Percentiles rank a stretch among this genome's conserved stretches.
phyloP scores from a whole-genome alignment of 1,140 invertebrate genomes.

The Drosophila baimaii region DNA sequence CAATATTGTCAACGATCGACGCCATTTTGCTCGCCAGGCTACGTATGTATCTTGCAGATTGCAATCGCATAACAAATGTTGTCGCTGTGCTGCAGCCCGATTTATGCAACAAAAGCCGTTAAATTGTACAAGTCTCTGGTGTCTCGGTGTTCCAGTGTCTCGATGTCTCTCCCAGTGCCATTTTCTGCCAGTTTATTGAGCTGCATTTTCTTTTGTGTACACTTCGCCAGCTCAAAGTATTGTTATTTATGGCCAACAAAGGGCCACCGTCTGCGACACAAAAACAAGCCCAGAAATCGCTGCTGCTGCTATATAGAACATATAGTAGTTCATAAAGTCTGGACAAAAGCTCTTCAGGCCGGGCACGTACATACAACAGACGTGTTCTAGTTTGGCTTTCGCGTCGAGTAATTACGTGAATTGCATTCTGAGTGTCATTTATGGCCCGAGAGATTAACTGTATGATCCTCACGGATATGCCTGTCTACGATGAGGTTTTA shows the following conservation, averaged over 20 bases:
- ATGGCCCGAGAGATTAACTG: slow-evolving; percentile 31
- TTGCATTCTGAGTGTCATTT: slow-evolving; percentile 46
- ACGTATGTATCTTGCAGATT: slow-evolving; percentile 51
- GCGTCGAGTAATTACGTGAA: slow-evolving; percentile 66
- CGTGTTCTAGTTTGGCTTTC: slow-evolving; percentile 74
- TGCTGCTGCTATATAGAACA: slow-evolving; percentile 63
- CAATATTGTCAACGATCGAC: slow-evolving; percentile 70
- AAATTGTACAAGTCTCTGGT: slow-evolving; percentile 76
- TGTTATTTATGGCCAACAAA: slow-evolving; percentile 66
- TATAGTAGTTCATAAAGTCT: slow-evolving; percentile 25
- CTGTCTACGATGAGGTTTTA: slow-evolving; percentile 17
- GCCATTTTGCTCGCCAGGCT: slow-evolving; percentile 58
- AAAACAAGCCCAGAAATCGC: slow-evolving; percentile 36
- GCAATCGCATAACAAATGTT: slow-evolving; percentile 82
- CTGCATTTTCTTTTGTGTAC: slow-evolving; percentile 69
- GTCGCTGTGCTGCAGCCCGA: slow-evolving; percentile 61
- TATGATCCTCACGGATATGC: slow-evolving; percentile 38
- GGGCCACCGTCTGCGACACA: slow-evolving; percentile 50
- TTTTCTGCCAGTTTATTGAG: slow-evolving; percentile 75
- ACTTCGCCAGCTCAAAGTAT: slow-evolving; percentile 31
- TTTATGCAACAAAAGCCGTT: slow-evolving; percentile 82
- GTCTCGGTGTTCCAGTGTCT: slow-evolving; percentile 56
- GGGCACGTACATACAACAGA: slow-evolving; percentile 63
- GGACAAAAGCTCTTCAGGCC: slow-evolving; percentile 50
- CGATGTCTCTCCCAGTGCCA: slow-evolving; percentile 37